Evolutionary conservation across 2,113 vertebrate species (phyloP).

Genomic region (Athene cunicularia): DNA sequence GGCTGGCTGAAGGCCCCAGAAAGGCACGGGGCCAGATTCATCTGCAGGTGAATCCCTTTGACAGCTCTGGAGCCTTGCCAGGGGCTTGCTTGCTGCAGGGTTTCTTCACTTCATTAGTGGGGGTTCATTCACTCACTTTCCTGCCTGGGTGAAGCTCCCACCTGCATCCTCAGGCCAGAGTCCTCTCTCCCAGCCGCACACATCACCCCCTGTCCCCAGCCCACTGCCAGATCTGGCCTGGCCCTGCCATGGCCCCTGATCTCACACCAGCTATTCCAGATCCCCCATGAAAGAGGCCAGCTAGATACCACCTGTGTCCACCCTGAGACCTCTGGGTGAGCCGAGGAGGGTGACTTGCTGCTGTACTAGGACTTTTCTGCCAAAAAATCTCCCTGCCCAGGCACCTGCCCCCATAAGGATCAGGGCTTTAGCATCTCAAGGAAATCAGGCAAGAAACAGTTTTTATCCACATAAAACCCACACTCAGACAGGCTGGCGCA

Average conservation of each 20-base stretch:
- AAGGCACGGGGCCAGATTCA: not conserved
- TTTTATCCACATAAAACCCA: not conserved
- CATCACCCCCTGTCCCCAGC: accelerated
- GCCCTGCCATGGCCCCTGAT: accelerated
- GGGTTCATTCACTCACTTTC: accelerated
- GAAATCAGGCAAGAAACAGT: not conserved
- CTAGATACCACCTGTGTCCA: not conserved
- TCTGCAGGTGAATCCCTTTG: not conserved
- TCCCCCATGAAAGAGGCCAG: accelerated
- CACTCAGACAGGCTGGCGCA: not conserved
- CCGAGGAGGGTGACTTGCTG: accelerated
- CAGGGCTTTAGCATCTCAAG: not conserved
- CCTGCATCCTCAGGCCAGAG: not conserved
- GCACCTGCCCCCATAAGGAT: not conserved
- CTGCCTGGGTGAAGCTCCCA: not conserved
- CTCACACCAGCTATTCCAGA: not conserved
- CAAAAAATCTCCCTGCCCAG: not conserved
- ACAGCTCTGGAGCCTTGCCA: not conserved
- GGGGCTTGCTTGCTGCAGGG: accelerated
- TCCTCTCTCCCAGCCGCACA: not conserved
- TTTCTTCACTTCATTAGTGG: not conserved
- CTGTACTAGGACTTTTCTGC: not conserved
- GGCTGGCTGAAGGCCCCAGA: not conserved
- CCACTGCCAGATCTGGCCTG: not conserved
- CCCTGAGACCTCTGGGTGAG: not conserved